A percentile compares a stretch with the other conserved stretches of the same genome.
phyloP scores from a whole-genome alignment of 2,113 vertebrate species.

The Chloroceryle aenea region DNA sequence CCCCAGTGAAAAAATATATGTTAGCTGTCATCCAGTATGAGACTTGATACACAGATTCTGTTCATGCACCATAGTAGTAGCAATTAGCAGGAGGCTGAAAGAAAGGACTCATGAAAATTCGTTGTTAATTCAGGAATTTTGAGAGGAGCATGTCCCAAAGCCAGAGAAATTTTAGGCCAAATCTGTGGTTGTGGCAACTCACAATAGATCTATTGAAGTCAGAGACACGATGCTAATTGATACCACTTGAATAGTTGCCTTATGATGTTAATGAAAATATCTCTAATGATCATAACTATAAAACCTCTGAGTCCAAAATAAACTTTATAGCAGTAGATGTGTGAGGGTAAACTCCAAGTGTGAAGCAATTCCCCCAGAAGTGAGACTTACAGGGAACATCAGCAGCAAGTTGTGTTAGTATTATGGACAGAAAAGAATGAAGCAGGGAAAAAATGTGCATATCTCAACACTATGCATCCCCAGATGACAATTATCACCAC shows the following conservation, averaged over 20 bases:
- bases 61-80: background rate
- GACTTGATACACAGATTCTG: background rate
- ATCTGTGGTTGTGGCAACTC: background rate
- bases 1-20: background rate
- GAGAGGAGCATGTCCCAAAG: background rate
- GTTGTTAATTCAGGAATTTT: conserved; percentile 2
- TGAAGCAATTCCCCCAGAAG: background rate
- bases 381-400: background rate
- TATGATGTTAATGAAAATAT: background rate
- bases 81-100: background rate
- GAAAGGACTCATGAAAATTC: background rate
- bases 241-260: background rate
- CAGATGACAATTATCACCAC: background rate
- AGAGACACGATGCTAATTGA: background rate
- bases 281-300: background rate
- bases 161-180: background rate
- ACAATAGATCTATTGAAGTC: background rate
- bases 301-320: background rate
- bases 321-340: background rate
- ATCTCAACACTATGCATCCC: background rate
- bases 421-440: background rate
- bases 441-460: background rate
- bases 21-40: background rate
- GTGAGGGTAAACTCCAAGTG: background rate
- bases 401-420: background rate